A percentile compares a stretch with the other conserved stretches of the same genome.
phyloP scores from a whole-genome alignment of 2,113 vertebrate genomes.

The Nothocercus julius region DNA sequence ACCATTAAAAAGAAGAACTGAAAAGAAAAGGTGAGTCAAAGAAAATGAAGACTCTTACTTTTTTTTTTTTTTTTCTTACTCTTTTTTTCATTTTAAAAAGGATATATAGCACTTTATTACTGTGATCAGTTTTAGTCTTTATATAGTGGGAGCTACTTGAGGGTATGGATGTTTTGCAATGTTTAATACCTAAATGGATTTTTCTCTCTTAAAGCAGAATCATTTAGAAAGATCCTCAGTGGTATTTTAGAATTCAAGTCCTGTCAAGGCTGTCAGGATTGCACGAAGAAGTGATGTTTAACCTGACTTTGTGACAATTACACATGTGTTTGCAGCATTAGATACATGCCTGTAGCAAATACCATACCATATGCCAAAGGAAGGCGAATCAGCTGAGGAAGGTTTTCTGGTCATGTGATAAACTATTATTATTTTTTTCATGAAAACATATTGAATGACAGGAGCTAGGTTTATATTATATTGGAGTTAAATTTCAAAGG shows the following conservation, averaged over 20 bases:
- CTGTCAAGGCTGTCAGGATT: neutral
- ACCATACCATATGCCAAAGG: neutral
- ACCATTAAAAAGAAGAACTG: neutral
- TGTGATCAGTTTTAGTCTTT: neutral
- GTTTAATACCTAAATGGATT: neutral
- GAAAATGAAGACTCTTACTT: rapidly evolving
- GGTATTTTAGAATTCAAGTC: neutral
- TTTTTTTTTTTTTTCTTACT: neutral
- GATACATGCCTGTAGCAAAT: neutral
- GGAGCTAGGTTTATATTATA: neutral
- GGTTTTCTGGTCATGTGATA: neutral
- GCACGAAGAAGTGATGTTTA: neutral
- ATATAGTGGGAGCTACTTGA: neutral
- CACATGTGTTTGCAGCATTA: neutral
- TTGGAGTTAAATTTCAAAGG: neutral
- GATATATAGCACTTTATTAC: neutral
- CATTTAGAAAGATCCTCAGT: neutral
- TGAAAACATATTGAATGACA: neutral
- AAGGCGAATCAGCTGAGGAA: neutral
- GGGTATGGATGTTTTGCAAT: neutral
- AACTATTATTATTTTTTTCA: neutral
- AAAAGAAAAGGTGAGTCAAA: neutral
- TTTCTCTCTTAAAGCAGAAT: neutral
- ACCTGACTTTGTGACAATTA: neutral
- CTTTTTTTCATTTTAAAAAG: neutral